Evolutionary conservation across 1,140 invertebrate species (phyloP).

Genomic region (Euura lappo): DNA sequence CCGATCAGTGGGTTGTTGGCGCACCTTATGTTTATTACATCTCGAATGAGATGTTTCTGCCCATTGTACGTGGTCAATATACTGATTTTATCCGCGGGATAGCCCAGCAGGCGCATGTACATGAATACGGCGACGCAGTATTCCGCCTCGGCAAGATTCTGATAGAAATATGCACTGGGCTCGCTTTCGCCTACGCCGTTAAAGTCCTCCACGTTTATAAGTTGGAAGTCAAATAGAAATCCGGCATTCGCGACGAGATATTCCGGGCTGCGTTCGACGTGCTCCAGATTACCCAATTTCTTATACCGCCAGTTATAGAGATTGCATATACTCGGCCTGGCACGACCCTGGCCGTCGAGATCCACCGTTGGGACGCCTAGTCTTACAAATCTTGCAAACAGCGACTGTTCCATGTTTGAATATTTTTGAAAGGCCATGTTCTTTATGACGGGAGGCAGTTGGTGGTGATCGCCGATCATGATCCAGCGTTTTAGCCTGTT

Average conservation of each 20-base stretch:
- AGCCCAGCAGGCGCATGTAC: slow-evolving; percentile 98
- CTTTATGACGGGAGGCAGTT: slow-evolving; percentile 98
- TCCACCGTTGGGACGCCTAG: slow-evolving; percentile 97
- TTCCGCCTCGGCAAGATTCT: slow-evolving; percentile 99
- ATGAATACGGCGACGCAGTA: slow-evolving; percentile 98
- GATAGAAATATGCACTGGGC: slow-evolving; percentile 97
- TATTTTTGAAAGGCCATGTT: slow-evolving; percentile 99
- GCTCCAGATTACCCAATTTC: slow-evolving; percentile 88
- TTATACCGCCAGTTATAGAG: slow-evolving; percentile 99
- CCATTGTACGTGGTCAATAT: slow-evolving; percentile 99
- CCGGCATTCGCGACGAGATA: slow-evolving; percentile 92
- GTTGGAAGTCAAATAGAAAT: slow-evolving; percentile 92
- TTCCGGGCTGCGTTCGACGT: slow-evolving; percentile 83
- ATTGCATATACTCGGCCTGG: slow-evolving; percentile 89
- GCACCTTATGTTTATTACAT: slow-evolving; percentile 92
- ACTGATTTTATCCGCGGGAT: slow-evolving; percentile 97
- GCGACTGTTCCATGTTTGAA: slow-evolving; percentile 99
- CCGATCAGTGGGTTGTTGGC: slow-evolving; percentile 97
- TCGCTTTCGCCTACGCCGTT: slow-evolving; percentile 97
- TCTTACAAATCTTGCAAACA: slow-evolving; percentile 96
- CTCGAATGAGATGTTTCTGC: slow-evolving; percentile 96
- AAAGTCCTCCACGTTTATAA: slow-evolving; percentile 97
- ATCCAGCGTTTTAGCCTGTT: slow-evolving; percentile 99
- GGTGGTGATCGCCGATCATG: slow-evolving; percentile 99
- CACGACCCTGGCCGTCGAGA: slow-evolving; percentile 96